These are phyloP conservation scores for Triplophysa bombifrons DNA, from an alignment of 2,797 vertebrate genomes.

Conservation along the genomic window DNA sequence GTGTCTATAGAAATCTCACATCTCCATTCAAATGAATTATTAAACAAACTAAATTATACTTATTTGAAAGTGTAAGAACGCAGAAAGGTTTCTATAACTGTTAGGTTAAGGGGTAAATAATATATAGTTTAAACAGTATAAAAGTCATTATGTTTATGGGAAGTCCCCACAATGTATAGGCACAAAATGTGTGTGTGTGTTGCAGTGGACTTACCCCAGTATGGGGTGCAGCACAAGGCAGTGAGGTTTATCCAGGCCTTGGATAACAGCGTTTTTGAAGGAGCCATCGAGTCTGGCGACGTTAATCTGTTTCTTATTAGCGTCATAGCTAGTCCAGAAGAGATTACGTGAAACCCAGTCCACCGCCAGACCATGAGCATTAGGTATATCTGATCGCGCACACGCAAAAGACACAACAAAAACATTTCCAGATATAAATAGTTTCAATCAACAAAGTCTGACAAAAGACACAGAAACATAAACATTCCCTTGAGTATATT, in stretches of 20 bases:
- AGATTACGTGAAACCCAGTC: conserved; percentile 89
- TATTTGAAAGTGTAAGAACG: too few relatives aligned
- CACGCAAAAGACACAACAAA: neutral
- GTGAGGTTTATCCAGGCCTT: conserved; percentile 93
- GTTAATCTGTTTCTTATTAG: conserved; percentile 97
- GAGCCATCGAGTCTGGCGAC: conserved; percentile 94
- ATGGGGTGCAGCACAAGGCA: conserved; percentile 90
- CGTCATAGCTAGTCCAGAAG: conserved; percentile 87
- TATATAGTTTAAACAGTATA: too few relatives aligned
- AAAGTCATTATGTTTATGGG: too few relatives aligned
- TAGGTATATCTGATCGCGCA: conserved; percentile 77
- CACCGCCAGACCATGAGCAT: conserved; percentile 83
- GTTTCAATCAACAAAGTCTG: neutral
- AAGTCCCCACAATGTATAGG: neutral
- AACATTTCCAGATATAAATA: neutral
- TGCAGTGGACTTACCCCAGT: conserved; percentile 81
- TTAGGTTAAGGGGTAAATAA: too few relatives aligned
- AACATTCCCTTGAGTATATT: neutral
- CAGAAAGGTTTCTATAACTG: too few relatives aligned
- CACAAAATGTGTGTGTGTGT: neutral
- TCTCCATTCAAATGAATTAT: too few relatives aligned
- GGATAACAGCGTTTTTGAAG: conserved; percentile 95
- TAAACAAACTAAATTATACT: too few relatives aligned
- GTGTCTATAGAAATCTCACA: too few relatives aligned
- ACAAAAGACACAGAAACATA: neutral